Evolutionary conservation across 1,140 invertebrate species (phyloP).

Genomic region (Leptinotarsa lineolata): DNA sequence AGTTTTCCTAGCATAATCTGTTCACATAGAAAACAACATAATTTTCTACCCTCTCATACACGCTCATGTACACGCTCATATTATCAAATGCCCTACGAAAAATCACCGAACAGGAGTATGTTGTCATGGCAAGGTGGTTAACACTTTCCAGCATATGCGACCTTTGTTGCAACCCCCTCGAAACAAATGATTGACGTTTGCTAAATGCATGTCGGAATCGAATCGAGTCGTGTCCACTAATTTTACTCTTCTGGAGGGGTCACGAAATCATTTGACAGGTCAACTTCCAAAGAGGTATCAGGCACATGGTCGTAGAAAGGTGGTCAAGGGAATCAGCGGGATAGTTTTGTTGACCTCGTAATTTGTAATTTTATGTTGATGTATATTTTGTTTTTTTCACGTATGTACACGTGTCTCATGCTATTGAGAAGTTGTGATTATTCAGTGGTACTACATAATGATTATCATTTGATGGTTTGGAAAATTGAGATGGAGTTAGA

Average conservation of each 20-base stretch:
- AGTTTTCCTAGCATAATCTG: too few species aligned
- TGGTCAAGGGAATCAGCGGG: not conserved
- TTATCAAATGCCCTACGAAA: not conserved
- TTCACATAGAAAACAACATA: too few species aligned
- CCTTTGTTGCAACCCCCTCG: not conserved
- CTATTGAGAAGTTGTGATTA: too few species aligned
- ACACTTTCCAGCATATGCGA: conserved; percentile 18
- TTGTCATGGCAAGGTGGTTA: conserved; percentile 14
- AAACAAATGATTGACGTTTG: conserved; percentile 19
- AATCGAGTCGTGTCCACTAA: not conserved
- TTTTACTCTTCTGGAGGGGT: conserved; percentile 9
- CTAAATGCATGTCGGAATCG: conserved; percentile 12
- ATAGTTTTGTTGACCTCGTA: not conserved
- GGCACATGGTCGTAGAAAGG: not conserved
- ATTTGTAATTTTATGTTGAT: too few species aligned
- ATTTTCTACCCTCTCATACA: not conserved
- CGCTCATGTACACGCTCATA: not conserved
- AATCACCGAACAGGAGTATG: conserved; percentile 9
- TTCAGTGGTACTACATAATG: too few species aligned
- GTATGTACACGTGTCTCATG: too few species aligned
- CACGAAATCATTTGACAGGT: conserved; percentile 6
- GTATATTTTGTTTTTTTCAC: too few species aligned
- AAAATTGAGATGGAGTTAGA: too few species aligned
- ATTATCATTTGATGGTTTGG: too few species aligned
- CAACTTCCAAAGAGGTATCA: not conserved